Conservation (phyloP, 2,888 invertebrate species). For the Sturmia bella region DNA sequence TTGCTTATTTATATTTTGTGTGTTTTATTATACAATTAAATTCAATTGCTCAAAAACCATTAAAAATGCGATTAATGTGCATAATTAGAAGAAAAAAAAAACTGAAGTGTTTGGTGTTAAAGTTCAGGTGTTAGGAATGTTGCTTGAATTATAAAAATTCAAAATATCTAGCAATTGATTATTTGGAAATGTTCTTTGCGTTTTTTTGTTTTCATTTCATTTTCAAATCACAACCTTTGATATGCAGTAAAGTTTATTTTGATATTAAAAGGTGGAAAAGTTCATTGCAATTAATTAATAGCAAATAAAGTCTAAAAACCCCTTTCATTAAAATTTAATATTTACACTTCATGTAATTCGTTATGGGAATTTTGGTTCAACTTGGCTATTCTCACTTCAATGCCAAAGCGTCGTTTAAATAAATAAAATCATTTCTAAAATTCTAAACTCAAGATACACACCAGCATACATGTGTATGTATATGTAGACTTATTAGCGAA, state of each 20-base stretch:
- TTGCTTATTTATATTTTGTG: too few relatives aligned
- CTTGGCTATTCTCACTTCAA: background rate
- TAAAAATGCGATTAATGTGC: too few relatives aligned
- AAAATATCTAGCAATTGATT: too few relatives aligned
- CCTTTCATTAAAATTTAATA: too few relatives aligned
- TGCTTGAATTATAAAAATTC: too few relatives aligned
- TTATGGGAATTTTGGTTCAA: background rate
- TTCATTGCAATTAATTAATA: conserved; percentile 17
- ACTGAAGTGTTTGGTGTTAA: too few relatives aligned
- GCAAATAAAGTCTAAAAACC: background rate
- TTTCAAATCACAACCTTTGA: background rate
- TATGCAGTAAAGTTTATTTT: background rate
- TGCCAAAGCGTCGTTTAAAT: background rate
- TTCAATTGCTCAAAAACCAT: too few relatives aligned
- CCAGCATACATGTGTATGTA: background rate
- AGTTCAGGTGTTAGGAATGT: too few relatives aligned
- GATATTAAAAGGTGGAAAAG: conserved; percentile 15
- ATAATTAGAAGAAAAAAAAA: too few relatives aligned
- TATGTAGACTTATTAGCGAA: background rate
- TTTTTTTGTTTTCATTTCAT: background rate
- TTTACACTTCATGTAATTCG: background rate
- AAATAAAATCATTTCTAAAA: background rate
- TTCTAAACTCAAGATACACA: conserved; percentile 1
- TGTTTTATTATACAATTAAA: too few relatives aligned
- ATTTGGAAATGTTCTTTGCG: too few relatives aligned